phyloP scores from a whole-genome alignment of 1,140 invertebrate genomes.

The Platyscapa corneri region DNA sequence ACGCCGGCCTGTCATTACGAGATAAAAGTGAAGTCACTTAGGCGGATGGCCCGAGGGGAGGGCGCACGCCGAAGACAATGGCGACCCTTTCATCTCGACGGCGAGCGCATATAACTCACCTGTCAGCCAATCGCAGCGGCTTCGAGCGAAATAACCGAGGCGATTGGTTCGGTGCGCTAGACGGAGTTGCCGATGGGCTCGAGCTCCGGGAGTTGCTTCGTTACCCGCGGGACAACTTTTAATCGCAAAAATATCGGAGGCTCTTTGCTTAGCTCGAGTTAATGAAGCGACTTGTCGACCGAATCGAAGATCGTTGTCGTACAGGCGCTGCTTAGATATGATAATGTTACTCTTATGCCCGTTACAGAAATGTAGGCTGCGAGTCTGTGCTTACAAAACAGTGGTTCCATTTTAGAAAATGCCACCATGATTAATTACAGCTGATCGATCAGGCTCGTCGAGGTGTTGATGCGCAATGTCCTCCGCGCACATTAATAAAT shows the following conservation, averaged over 20 bases:
- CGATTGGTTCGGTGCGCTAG: neutral
- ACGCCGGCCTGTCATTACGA: conserved; percentile 57
- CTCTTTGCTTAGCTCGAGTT: neutral
- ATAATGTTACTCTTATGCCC: neutral
- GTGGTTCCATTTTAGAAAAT: neutral
- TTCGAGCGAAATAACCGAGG: neutral
- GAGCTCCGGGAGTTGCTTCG: too few relatives aligned
- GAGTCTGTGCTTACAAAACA: neutral
- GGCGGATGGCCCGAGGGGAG: conserved; percentile 34
- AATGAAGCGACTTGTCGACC: neutral
- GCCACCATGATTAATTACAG: neutral
- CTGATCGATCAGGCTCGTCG: neutral
- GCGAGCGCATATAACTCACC: conserved; percentile 1
- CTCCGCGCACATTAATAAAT: too few relatives aligned
- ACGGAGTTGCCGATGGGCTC: neutral
- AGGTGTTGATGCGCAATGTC: neutral
- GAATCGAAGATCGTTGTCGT: neutral
- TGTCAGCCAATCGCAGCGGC: conserved; percentile 5
- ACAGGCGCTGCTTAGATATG: neutral
- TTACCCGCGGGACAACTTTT: neutral
- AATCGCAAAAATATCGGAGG: neutral
- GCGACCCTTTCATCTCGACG: conserved; percentile 38
- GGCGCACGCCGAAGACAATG: conserved; percentile 41
- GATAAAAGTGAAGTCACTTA: conserved; percentile 55
- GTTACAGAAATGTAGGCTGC: too few relatives aligned